phyloP scores from a whole-genome alignment of 2,113 vertebrate genomes.

The Odocoileus virginianus region DNA sequence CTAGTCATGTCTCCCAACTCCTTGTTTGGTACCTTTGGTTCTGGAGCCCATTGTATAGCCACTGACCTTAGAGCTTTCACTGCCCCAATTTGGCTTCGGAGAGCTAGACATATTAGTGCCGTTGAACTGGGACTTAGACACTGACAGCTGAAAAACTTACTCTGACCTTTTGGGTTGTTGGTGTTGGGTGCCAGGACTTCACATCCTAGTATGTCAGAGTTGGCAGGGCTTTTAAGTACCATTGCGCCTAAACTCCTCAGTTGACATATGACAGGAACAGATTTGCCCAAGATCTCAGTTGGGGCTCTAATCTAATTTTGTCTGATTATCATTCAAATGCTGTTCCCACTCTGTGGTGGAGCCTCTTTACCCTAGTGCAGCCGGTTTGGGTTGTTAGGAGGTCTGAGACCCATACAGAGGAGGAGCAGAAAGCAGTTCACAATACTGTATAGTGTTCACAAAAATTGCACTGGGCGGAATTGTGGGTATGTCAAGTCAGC shows the following conservation, averaged over 20 bases:
- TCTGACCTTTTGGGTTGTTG: conserved; percentile 7
- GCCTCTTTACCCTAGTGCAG: background rate
- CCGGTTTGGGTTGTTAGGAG: background rate
- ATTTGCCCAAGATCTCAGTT: background rate
- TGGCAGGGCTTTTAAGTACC: conserved; percentile 33
- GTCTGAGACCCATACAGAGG: background rate
- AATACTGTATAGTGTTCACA: background rate
- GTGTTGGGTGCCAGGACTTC: conserved; percentile 14
- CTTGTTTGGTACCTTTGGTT: background rate
- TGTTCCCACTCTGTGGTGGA: background rate
- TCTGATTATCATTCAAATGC: background rate
- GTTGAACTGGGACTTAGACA: background rate
- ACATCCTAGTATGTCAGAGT: background rate
- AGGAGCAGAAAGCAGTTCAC: background rate
- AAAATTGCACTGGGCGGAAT: background rate
- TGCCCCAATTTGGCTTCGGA: background rate
- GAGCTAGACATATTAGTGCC: background rate
- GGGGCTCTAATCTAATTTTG: background rate
- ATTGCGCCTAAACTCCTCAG: background rate
- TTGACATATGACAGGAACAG: conserved; percentile 28
- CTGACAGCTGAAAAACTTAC: background rate
- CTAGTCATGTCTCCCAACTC: background rate
- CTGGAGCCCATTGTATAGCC: background rate
- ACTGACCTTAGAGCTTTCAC: background rate
- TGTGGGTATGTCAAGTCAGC: background rate